Conservation (phyloP, 2,113 vertebrate genomes). For the Montifringilla adamsi region DNA sequence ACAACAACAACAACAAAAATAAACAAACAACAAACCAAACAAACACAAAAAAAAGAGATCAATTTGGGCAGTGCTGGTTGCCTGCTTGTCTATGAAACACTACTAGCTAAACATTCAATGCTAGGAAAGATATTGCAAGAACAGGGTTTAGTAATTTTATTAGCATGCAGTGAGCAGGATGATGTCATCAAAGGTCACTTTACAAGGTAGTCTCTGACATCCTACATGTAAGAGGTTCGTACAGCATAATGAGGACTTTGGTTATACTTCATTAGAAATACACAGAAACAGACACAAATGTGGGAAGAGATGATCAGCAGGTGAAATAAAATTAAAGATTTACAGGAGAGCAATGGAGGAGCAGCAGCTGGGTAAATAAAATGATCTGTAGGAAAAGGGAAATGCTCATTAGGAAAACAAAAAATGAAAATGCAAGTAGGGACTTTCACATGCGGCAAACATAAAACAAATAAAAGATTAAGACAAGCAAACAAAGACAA, state of each 20-base stretch:
- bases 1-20: conserved; percentile 35
- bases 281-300: conserved; percentile 22
- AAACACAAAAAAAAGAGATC: conserved; percentile 67
- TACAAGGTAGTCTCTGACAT: background rate
- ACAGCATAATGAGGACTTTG: conserved; percentile 3
- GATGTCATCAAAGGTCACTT: background rate
- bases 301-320: conserved; percentile 14
- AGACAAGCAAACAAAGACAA: conserved; percentile 65
- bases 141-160: conserved; percentile 33
- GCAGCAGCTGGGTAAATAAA: conserved; percentile 22
- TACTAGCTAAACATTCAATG: conserved; percentile 81
- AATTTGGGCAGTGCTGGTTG: conserved; percentile 95
- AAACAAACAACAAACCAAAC: conserved; percentile 69
- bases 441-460: conserved; percentile 75
- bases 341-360: background rate
- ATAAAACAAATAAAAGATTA: conserved; percentile 25
- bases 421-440: conserved; percentile 58
- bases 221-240: background rate
- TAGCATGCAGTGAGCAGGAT: conserved; percentile 56
- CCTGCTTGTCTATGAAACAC: conserved; percentile 98
- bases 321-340: conserved; percentile 36
- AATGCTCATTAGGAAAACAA: conserved; percentile 34
- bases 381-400: background rate
- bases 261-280: conserved; percentile 23
- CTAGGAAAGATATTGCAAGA: conserved; percentile 73